A percentile compares a stretch with the other conserved stretches of the same genome.
These are phyloP conservation scores for Poeciliopsis infans DNA, from an alignment of 2,797 vertebrate genomes.

Conservation along the genomic window DNA sequence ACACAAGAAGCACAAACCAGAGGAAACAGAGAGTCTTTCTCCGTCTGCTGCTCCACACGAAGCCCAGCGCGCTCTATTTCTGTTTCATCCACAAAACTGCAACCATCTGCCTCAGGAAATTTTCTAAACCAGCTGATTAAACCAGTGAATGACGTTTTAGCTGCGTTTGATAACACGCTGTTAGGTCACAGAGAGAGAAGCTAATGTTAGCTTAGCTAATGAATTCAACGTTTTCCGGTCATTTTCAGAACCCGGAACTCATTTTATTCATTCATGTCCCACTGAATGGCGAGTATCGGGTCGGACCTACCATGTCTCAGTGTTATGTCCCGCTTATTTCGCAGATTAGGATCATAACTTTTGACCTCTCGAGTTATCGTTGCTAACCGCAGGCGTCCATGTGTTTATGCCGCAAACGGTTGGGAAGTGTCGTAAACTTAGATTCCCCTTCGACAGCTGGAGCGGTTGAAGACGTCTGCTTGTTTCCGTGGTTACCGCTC, in stretches of 20 bases:
- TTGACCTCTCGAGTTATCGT: constrained; percentile 69
- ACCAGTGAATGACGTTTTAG: background rate
- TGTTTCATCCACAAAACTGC: no score
- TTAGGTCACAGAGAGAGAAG: background rate
- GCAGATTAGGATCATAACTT: constrained; percentile 57
- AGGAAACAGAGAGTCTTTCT: no score
- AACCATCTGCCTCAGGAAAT: no score
- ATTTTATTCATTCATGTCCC: fast-evolving
- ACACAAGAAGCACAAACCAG: background rate
- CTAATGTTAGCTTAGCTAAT: constrained; percentile 63
- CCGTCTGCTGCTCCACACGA: background rate
- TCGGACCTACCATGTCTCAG: constrained; percentile 70
- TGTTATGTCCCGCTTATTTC: constrained; percentile 43
- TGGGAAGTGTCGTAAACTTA: constrained; percentile 43
- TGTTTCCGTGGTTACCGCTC: background rate
- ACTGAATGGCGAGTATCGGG: fast-evolving
- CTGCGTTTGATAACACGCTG: background rate
- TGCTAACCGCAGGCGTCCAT: constrained; percentile 7
- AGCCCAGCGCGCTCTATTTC: background rate
- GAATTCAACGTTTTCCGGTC: background rate
- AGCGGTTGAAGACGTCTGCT: background rate
- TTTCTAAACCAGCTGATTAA: background rate
- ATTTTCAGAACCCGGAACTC: fast-evolving
- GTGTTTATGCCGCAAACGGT: constrained; percentile 66
- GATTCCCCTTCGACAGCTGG: background rate